phyloP scores from a whole-genome alignment of 2,888 invertebrate species.

The Dicyrtoma fusca region DNA sequence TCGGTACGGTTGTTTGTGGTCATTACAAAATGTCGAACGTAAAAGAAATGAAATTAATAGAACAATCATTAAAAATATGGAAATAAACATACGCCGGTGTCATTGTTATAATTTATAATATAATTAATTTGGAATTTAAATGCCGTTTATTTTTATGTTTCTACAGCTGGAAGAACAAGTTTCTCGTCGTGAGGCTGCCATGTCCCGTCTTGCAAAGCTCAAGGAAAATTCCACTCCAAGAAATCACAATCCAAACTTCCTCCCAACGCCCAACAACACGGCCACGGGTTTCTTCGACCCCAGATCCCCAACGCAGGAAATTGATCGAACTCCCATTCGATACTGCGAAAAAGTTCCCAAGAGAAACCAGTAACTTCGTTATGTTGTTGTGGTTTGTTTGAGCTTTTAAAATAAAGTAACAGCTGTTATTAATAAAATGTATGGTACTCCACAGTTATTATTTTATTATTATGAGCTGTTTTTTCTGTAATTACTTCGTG shows the following conservation, averaged over 20 bases:
- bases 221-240: constrained; percentile 20
- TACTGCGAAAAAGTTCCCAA: constrained; percentile 25
- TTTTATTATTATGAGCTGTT: background rate
- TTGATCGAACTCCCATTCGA: constrained; percentile 47
- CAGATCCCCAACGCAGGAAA: constrained; percentile 46
- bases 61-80: too few relatives aligned
- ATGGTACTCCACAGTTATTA: too few relatives aligned
- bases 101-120: too few relatives aligned
- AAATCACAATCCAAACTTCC: too few relatives aligned
- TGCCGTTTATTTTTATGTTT: too few relatives aligned
- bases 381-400: background rate
- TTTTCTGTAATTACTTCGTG: background rate
- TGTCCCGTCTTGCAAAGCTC: background rate
- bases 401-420: background rate
- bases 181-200: background rate
- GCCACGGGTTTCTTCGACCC: constrained; percentile 40
- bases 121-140: too few relatives aligned
- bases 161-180: constrained; percentile 20
- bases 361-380: background rate
- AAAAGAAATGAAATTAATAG: too few relatives aligned
- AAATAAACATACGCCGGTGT: too few relatives aligned
- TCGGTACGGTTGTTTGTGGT: constrained; percentile 37
- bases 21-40: too few relatives aligned
- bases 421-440: background rate
- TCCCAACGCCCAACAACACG: too few relatives aligned